Evolutionary conservation across 2,797 vertebrate genomes (phyloP).

Genomic region (Spea hammondii): DNA sequence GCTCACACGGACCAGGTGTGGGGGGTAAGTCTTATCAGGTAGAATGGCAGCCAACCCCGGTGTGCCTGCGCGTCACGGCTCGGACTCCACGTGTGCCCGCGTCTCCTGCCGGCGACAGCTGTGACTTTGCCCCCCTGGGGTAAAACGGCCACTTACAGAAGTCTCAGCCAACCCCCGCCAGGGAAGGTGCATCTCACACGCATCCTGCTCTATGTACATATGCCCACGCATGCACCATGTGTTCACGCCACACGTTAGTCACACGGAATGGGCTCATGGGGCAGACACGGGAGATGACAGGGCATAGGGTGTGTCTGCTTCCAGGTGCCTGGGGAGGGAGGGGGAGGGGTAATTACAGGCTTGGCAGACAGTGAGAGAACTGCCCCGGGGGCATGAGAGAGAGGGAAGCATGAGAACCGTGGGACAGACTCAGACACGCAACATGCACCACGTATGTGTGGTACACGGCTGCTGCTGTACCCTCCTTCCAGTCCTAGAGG

Average conservation of each 20-base stretch:
- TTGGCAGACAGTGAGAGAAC: conserved; percentile 31
- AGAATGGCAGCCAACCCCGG: not conserved
- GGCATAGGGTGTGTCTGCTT: conserved; percentile 13
- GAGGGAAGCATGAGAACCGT: conserved; percentile 9
- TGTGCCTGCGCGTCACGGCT: not conserved
- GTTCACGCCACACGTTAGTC: not conserved
- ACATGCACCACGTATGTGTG: not conserved
- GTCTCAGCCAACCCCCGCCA: too few species aligned
- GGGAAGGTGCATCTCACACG: too few species aligned
- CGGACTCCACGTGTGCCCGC: too few species aligned
- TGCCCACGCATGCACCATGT: too few species aligned
- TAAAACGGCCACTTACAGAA: too few species aligned
- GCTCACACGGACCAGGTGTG: not conserved
- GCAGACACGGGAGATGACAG: not conserved
- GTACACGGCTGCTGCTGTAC: not conserved
- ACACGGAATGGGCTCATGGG: not conserved
- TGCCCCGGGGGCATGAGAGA: conserved; percentile 20
- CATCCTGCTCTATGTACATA: too few species aligned
- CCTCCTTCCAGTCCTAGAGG: not conserved
- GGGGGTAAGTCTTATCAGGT: conserved; percentile 2
- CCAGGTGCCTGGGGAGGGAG: conserved; percentile 21
- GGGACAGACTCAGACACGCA: conserved; percentile 3
- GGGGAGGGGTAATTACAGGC: conserved; percentile 32
- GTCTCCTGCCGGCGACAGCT: too few species aligned
- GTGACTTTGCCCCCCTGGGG: too few species aligned